phyloP scores from a whole-genome alignment of 1,140 invertebrate species.

The Mercenaria mercenaria region DNA sequence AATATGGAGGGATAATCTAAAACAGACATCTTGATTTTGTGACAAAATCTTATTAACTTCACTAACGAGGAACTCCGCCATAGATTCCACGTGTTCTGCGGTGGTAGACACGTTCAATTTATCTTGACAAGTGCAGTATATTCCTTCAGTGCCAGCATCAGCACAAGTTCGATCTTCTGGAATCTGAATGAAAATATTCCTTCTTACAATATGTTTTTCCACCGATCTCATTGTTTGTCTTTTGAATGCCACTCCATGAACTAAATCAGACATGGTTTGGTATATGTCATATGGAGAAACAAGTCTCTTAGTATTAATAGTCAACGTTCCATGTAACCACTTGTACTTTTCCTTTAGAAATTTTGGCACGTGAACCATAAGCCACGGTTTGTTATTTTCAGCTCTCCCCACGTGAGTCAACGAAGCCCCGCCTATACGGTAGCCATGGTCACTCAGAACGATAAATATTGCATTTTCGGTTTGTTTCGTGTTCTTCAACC shows the following conservation, averaged over 20 bases:
- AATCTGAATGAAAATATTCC: slow-evolving; percentile 64
- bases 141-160: slow-evolving; percentile 59
- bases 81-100: not conserved
- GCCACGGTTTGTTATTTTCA: slow-evolving; percentile 60
- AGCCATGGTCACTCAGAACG: slow-evolving; percentile 66
- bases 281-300: slow-evolving; percentile 59
- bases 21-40: slow-evolving; percentile 37
- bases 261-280: slow-evolving; percentile 59
- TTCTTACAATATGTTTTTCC: not conserved
- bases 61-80: slow-evolving; percentile 35
- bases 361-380: slow-evolving; percentile 60
- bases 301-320: slow-evolving; percentile 35
- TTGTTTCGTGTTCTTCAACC: slow-evolving; percentile 55
- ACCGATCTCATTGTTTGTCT: not conserved
- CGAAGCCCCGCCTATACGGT: slow-evolving; percentile 42
- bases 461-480: slow-evolving; percentile 52
- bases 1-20: slow-evolving; percentile 8
- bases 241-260: slow-evolving; percentile 2
- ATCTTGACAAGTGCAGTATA: slow-evolving; percentile 69
- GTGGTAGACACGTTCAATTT: slow-evolving; percentile 21
- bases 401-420: slow-evolving; percentile 61
- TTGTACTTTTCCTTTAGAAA: slow-evolving; percentile 25
- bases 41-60: slow-evolving; percentile 60
- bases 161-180: slow-evolving; percentile 62
- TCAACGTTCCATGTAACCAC: not conserved